Evolutionary conservation across 2,888 invertebrate genomes (phyloP).

Genomic region (Sclerodermus sp.): DNA sequence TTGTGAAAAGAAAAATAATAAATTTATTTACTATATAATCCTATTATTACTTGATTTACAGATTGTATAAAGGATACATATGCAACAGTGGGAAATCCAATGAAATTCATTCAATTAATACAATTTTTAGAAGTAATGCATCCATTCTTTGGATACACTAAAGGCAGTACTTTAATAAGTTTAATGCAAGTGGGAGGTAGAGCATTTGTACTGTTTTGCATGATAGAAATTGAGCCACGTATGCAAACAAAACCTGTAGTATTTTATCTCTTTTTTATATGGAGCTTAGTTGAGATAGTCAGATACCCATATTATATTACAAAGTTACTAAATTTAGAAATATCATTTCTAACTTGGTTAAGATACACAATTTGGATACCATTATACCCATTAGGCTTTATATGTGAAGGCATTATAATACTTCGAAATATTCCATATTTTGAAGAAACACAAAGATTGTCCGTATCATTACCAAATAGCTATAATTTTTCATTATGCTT

Average conservation of each 20-base stretch:
- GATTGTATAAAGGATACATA: conserved; percentile 73
- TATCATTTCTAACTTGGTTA: conserved; percentile 83
- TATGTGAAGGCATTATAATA: conserved; percentile 82
- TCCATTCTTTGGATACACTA: conserved; percentile 85
- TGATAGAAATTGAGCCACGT: conserved; percentile 82
- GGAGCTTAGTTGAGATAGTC: conserved; percentile 81
- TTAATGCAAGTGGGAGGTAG: conserved; percentile 81
- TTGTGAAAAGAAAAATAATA: no score
- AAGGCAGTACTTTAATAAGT: conserved; percentile 72
- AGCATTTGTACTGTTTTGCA: conserved; percentile 75
- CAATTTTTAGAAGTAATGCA: conserved; percentile 89
- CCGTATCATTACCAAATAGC: conserved; percentile 76
- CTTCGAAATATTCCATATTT: conserved; percentile 86
- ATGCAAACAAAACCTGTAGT: conserved; percentile 87
- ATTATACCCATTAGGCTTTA: conserved; percentile 85
- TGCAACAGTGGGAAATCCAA: conserved; percentile 72
- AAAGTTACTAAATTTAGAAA: conserved; percentile 73
- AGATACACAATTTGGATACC: conserved; percentile 93
- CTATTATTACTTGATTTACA: conserved; percentile 19
- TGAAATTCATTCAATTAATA: conserved; percentile 80
- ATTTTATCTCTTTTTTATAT: conserved; percentile 84
- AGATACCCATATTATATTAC: conserved; percentile 93
- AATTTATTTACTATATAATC: background rate
- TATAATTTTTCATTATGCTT: conserved; percentile 88
- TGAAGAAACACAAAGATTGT: conserved; percentile 79